These are phyloP conservation scores for Gambelia wislizenii DNA, from an alignment of 2,797 vertebrate species.

Conservation along the genomic window DNA sequence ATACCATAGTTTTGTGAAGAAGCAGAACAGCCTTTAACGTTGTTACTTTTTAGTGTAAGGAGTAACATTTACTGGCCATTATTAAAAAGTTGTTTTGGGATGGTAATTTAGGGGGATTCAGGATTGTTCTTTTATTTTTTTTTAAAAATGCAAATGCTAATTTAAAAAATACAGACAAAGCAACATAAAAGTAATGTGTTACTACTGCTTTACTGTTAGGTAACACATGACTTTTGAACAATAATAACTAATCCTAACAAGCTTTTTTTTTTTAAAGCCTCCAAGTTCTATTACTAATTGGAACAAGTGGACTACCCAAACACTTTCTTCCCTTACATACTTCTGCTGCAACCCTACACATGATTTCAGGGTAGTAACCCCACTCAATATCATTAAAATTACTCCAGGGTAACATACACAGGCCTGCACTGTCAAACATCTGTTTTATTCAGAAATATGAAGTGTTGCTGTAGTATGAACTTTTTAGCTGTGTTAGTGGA, in stretches of 20 bases:
- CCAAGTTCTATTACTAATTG: background rate
- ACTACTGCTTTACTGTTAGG: too few relatives aligned
- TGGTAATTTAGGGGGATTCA: background rate
- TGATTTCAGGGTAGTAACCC: background rate
- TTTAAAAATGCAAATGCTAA: background rate
- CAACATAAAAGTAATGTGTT: too few relatives aligned
- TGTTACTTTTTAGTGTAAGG: background rate
- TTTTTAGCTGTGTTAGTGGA: constrained; percentile 52
- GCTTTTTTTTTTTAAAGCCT: background rate
- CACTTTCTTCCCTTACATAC: background rate
- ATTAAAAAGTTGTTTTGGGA: background rate
- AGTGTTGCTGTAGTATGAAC: constrained; percentile 33
- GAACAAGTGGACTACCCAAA: background rate
- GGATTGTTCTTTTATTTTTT: background rate
- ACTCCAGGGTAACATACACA: background rate
- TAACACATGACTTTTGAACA: background rate
- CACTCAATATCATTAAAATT: background rate
- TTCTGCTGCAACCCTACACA: background rate
- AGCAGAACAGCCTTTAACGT: background rate
- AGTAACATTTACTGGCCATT: background rate
- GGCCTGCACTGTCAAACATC: background rate
- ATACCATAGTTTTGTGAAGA: background rate
- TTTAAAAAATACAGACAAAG: background rate
- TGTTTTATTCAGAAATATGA: constrained; percentile 44
- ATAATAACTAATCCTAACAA: background rate